Evolutionary conservation across 2,888 invertebrate genomes (phyloP), one percentile per base, ranked within the genome.

Genomic region (Dryobotodes eremita): DNA sequence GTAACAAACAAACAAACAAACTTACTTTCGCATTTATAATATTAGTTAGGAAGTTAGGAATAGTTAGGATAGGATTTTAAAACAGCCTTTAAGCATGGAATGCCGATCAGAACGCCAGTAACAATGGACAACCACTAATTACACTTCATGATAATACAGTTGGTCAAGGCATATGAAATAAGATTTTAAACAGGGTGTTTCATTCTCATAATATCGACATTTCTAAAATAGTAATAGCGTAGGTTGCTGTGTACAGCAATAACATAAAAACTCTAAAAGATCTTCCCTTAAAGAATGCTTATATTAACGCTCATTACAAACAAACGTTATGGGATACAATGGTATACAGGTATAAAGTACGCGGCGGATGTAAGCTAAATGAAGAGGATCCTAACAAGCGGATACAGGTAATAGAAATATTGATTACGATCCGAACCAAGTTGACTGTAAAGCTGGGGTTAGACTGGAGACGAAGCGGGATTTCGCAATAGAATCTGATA

Each of bases 371-470:
- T 86, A 71, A 86, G 78, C 80, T 84, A 87, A 88, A 86, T 86
- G 80, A 86, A 85, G 75, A 82, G 77, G 74, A 77, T 65, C 77
- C 83, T 91, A 91, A 91, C 90, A 86, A 92, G 89, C 91, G 92
- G 92, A 92, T 85, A 89, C 80, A 26, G 83, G 86, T 91, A 92
- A 92, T 92, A 90, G 87, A 86, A 85, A 90, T 91, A 91, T 90
- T 91, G 92, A 90, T 89, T 89, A 77, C 85, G 65, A 79, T 71
- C 68, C 55, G 66, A 79, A 75, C 53, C 55, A 74, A 69, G 59
- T 72, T 69, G 23, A 72, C 36, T 46, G 31, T 86, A 79, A 85
- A 31, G 83, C 31, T 3, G n/a, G 0, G 68, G 48, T 74, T 74
- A 69, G 36, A 74, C 73, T 83, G 17, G 10, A 61, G 61, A n/a